Evolutionary conservation across 2,888 invertebrate species (phyloP).

Genomic region (Eupsilia transversa): DNA sequence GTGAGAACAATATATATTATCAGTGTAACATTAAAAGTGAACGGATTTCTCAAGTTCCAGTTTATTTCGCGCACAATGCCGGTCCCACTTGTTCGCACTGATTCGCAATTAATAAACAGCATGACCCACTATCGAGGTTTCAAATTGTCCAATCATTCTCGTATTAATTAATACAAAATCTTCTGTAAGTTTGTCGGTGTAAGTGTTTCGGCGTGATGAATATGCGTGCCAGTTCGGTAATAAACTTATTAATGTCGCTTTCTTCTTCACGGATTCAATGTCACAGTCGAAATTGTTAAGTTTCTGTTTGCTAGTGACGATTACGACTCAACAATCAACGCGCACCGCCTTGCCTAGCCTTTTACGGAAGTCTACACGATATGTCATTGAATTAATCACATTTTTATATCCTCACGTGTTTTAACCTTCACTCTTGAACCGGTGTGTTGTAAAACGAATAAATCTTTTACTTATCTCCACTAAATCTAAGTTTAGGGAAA

Average conservation of each 20-base stretch:
- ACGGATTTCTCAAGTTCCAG: conserved; percentile 85
- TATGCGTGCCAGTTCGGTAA: conserved; percentile 77
- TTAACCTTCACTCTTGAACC: conserved; percentile 63
- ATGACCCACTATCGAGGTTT: conserved; percentile 84
- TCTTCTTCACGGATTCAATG: conserved; percentile 79
- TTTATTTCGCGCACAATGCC: conserved; percentile 86
- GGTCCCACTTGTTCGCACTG: conserved; percentile 84
- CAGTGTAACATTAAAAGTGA: conserved; percentile 83
- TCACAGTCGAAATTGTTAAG: conserved; percentile 69
- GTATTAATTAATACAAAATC: conserved; percentile 85
- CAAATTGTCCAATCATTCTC: conserved; percentile 84
- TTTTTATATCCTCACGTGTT: conserved; percentile 66
- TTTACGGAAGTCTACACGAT: conserved; percentile 72
- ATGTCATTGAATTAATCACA: conserved; percentile 77
- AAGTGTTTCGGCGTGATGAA: conserved; percentile 75
- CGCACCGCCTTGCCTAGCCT: conserved; percentile 66
- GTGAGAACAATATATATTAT: conserved; percentile 66
- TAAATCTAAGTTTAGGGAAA: conserved; percentile 39
- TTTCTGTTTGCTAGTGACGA: conserved; percentile 63
- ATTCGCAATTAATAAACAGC: conserved; percentile 88
- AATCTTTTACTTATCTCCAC: conserved; percentile 43
- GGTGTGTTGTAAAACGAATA: conserved; percentile 46
- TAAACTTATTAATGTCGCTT: conserved; percentile 81
- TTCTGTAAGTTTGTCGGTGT: conserved; percentile 75
- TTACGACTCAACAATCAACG: conserved; percentile 52